Conservation (phyloP, 2,113 vertebrate species). For the Leiothrix lutea region DNA sequence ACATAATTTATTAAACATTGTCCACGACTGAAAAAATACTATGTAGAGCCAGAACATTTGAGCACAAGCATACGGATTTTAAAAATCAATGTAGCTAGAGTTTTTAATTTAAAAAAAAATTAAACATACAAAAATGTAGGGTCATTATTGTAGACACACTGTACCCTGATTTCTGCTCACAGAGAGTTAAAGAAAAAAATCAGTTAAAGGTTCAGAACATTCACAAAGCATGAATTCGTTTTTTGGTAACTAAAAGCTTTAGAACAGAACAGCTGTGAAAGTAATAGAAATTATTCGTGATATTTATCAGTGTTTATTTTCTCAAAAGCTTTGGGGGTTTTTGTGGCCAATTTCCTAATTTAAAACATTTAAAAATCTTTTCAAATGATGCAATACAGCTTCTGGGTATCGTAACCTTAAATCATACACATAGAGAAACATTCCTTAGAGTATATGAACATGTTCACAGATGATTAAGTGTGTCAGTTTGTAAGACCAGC, state of each 20-base stretch:
- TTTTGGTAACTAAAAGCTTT: constrained; percentile 77
- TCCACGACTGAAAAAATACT: constrained; percentile 27
- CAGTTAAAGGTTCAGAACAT: constrained; percentile 74
- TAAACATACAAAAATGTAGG: not conserved
- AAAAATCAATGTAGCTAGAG: not conserved
- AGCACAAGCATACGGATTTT: not conserved
- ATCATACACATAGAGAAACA: not conserved
- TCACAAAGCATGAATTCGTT: constrained; percentile 74
- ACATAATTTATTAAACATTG: constrained; percentile 75
- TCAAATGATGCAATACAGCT: not conserved
- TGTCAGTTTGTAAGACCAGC: not conserved
- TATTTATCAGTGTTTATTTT: not conserved
- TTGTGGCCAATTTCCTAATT: not conserved
- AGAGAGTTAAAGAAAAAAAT: constrained; percentile 79
- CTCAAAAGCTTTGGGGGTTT: not conserved
- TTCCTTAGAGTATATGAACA: not conserved
- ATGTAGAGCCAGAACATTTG: not conserved
- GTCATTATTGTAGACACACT: not conserved
- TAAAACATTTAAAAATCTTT: not conserved
- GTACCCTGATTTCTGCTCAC: constrained; percentile 79
- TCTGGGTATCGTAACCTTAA: not conserved
- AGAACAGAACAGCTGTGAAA: not conserved
- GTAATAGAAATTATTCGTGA: not conserved
- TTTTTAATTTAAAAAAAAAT: not conserved
- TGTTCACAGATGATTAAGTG: not conserved